phyloP scores from a whole-genome alignment of 2,797 vertebrate genomes.

The Acipenser oxyrinchus region DNA sequence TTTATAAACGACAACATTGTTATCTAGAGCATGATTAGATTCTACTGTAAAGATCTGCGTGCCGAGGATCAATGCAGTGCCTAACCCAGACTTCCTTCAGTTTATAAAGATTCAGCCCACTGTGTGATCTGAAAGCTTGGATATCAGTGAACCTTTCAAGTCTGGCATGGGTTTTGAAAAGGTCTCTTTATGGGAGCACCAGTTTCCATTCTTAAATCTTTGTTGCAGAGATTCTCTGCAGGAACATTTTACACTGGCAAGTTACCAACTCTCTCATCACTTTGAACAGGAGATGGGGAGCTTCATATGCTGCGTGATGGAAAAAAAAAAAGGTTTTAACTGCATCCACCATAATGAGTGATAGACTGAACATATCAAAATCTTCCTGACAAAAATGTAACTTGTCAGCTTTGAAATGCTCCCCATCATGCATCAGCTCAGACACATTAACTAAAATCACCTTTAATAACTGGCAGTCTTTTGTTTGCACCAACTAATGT shows the following conservation, averaged over 20 bases:
- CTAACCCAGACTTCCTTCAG: slow-evolving; percentile 51
- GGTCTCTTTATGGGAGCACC: slow-evolving; percentile 16
- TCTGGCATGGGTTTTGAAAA: slow-evolving; percentile 22
- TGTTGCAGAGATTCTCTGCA: slow-evolving; percentile 26
- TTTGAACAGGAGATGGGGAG: too few relatives aligned
- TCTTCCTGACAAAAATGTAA: neutral
- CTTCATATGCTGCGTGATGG: too few relatives aligned
- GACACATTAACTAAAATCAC: slow-evolving; percentile 35
- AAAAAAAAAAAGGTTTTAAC: too few relatives aligned
- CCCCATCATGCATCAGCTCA: slow-evolving; percentile 27
- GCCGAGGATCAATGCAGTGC: slow-evolving; percentile 44
- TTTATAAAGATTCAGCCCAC: slow-evolving; percentile 48
- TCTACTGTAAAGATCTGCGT: slow-evolving; percentile 49
- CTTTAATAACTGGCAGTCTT: slow-evolving; percentile 35
- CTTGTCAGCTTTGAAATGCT: slow-evolving; percentile 28
- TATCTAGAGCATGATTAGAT: slow-evolving; percentile 54
- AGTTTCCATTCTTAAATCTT: slow-evolving; percentile 22
- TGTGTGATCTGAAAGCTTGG: slow-evolving; percentile 16
- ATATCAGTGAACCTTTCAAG: slow-evolving; percentile 23
- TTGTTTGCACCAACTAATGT: slow-evolving; percentile 34
- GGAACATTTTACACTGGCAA: slow-evolving; percentile 23
- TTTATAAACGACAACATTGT: slow-evolving; percentile 37
- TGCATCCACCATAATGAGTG: neutral
- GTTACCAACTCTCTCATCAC: slow-evolving; percentile 10
- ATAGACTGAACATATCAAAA: neutral